Base-by-base conservation (phyloP, 1,140 invertebrate genomes). In the Neodiprion pinetum region DNA sequence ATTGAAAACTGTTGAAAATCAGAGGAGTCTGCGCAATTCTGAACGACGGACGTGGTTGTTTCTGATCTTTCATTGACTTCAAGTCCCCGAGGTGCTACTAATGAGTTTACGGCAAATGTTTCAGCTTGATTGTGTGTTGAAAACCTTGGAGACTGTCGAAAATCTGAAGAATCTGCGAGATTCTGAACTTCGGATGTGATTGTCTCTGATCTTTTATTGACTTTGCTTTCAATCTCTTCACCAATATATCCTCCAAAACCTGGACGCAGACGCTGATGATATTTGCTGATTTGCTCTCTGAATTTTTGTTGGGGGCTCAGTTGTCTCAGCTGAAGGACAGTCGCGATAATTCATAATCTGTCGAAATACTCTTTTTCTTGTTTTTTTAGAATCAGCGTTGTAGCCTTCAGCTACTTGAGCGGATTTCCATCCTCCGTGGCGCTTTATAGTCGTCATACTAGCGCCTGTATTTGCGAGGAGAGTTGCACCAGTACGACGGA, bases 391-490 rank as follows among this genome's bases (percentile, higher is more conserved):
- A 75, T 49, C 28, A 49, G 40, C 47, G 23, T 65, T 72, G 21
- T 78, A 73, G 67, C 77, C 77, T 72, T 75, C 70, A 40, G 73
- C 71, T 66, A 80, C 50, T 70, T 71, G 69, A n/a, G 71, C 72
- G 1, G 50, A 74, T 73, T 77, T 75, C 81, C 78, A 82, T 11
- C 78, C 78, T 28, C 76, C 79, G 49, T 78, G 75, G 28, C 74
- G 70, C 73, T 82, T 80, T 50, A 83, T 47, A 47, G 67, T 77
- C 14, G 67, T 75, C 21, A 83, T 73, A 74, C 76, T 74, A 17
- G 77, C 82, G 68, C 80, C 81, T 48, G 76, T 70, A 61, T 82
- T 74, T 21, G 76, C 73, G 48, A 80, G 65, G 23, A 82, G 71
- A 23, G 76, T 77, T 7, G 78, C 76, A 23, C 72, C 76, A 14